Evolutionary conservation across 2,797 vertebrate species (phyloP), one percentile per base, ranked within the genome.

Genomic region (Hippopotamyrus pictus): DNA sequence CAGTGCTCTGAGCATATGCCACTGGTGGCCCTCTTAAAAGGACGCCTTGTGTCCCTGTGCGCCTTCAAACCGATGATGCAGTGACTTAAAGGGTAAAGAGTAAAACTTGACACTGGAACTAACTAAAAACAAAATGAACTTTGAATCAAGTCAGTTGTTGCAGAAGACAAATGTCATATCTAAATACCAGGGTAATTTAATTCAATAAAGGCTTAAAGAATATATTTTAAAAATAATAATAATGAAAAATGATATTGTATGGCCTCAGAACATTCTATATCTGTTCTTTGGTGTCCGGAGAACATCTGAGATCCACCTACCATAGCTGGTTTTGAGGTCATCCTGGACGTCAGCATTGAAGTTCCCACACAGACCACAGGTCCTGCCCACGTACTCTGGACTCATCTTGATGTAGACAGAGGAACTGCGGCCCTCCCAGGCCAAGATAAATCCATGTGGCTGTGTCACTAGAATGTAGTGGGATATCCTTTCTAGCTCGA

Each of bases 341-440:
- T 99, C 98, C 90, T 98, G 97, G 41, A 97, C 91, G 76, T 98
- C 91, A 0, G 98, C 98, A 6, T 99, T 99, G 91, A 98, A 98
- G 93, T 99, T 99, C 4, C 98, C 98, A 90, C 98, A 99, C 54
- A 99, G 90, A 0, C 98, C 98, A 0, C 94, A 98, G 0, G 97
- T 97, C 92, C 97, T 95, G 65, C 97, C 97, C 88, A 99, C 95
- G 50, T 97, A 97, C 87, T 99, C 97, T 0, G 98, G 97, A 91
- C 96, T 97, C 97, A 99, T 98, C 92, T 99, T 98, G 91, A 99
- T 96, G 92, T 99, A 99, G 89, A 97, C 93, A 2, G 98, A 98
- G 22, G 97, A 97, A 3, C 92, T 93, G 9, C 1, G 51, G 0
- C 97, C 97, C 41, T 99, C 98, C 98, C 98, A 99, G 90, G 97